Evolutionary conservation across 2,113 vertebrate genomes (phyloP).

Genomic region (Eudorcas thomsonii): DNA sequence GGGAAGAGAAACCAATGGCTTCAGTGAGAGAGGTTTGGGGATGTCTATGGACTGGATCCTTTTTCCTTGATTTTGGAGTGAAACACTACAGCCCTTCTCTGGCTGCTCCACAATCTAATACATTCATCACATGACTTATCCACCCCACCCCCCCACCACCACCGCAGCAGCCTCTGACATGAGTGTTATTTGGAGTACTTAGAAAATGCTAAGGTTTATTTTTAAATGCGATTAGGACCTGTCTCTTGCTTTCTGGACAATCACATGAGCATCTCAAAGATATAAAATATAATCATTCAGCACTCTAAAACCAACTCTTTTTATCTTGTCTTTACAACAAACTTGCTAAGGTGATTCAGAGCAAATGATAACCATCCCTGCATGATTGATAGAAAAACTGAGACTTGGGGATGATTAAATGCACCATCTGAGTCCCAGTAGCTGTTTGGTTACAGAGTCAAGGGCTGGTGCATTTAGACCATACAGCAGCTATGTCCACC

Average conservation of each 20-base stretch:
- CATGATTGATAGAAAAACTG: not conserved
- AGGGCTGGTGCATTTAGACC: not conserved
- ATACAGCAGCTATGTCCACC: not conserved
- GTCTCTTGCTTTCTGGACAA: constrained; percentile 61
- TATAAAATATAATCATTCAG: not conserved
- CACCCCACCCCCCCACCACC: not conserved
- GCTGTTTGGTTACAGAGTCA: not conserved
- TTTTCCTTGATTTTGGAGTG: not conserved
- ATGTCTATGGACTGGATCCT: not conserved
- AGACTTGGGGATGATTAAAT: not conserved
- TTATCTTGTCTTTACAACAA: not conserved
- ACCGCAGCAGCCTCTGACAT: constrained; percentile 55
- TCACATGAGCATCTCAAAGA: constrained; percentile 13
- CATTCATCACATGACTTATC: constrained; percentile 9
- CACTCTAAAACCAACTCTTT: not conserved
- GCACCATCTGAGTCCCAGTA: not conserved
- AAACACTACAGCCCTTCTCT: not conserved
- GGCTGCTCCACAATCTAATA: not conserved
- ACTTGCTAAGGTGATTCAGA: not conserved
- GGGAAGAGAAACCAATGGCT: not conserved
- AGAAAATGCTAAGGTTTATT: constrained; percentile 70
- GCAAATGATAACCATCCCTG: not conserved
- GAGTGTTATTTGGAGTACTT: constrained; percentile 61
- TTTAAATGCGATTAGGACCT: constrained; percentile 70
- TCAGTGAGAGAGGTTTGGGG: not conserved